Base-by-base conservation (phyloP, 2,888 invertebrate species). In the Andrena praecox region DNA sequence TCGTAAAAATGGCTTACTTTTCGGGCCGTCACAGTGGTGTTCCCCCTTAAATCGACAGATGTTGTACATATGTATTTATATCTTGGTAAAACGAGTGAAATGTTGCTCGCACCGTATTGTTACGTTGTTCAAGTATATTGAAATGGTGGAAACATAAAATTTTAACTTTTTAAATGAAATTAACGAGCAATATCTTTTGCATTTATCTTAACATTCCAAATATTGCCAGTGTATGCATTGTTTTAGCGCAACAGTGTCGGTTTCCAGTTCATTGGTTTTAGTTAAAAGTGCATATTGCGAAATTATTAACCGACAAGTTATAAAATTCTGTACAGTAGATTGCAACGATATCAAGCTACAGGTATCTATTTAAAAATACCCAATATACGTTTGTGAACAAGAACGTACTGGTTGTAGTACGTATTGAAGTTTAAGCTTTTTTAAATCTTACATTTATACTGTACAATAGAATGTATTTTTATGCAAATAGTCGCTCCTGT, bases 381-480 rank as follows among this genome's bases (percentile, higher is more conserved):
- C 7, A 62, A 48, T 16, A 6, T 64, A 50, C 2, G 16, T 70
- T 80, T 27, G 6, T 6, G 3, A 35, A 29, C 8, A 63, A 29
- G 33, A 48, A 63, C 27, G 20, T 66, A 16, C 27, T 24, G 16
- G 42, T 63, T 4, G 35, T 56, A 56, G 6, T 31, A 31, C 33
- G 64, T 27, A 64, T 60, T 27, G 50, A 56, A 78, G 16, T 42
- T 56, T 77, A 29, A 35, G 70, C 59, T 56, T 20, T 76, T 27
- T 8, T 60, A 60, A 20, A 10, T 29, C 60, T 70, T 27, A 64
- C 62, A 78, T 74, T 64, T 79, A 66, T 75, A 68, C 42, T 59
- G 48, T 68, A 72, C 7, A 59, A 72, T 74, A 68, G 59, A 78
- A 80, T 67, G 76, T 87, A 87, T 87, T 87, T 87, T 87, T 87